Evolutionary conservation across 2,113 vertebrate species (phyloP), one percentile per base, ranked within the genome.

Genomic region (Cephalopterus ornatus): DNA sequence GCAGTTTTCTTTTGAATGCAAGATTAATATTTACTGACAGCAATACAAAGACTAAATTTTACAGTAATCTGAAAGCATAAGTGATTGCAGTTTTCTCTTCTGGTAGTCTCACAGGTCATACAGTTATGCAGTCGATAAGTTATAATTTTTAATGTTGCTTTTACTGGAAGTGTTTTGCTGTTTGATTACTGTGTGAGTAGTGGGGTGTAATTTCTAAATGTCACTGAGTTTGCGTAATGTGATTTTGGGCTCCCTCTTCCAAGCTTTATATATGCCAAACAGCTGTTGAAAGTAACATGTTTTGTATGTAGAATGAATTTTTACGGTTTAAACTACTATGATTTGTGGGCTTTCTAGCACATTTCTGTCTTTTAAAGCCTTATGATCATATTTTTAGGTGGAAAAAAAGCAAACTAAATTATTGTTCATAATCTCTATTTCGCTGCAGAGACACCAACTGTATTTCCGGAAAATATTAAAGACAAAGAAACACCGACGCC

Each of bases 401-500:
- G 30, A 33, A 65, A 58, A 81, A 70, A 49, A 26, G 19, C 26
- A 28, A 79, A 55, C 26, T 73, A 39, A 81, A 21, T 87, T 91
- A 50, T 91, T 91, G 63, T 96, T 89, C 87, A 65, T 95, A 55
- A 88, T 68, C 33, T 79, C 82, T 96, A 42, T 98, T 93, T 97
- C 3, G 1, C 96, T 97, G 80, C 98, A 99, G 99, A 99, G 92
- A 98, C 98, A 52, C 98, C 98, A 16, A 94, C 98, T 75, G 80
- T 91, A 15, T 99, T 99, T 98, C 98, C 99, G 89, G 98, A 99
- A 76, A 96, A 96, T 86, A 89, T 97, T 93, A 99, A 98, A 93
- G 98, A 98, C 58, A 98, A 98, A 96, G 98, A 99, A 83, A 97
- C 97, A 21, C 93, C 97, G 2, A 95, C 97, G 26, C 97, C 98